Evolutionary conservation across 2,888 invertebrate species (phyloP).

Genomic region (Apamea crenata): DNA sequence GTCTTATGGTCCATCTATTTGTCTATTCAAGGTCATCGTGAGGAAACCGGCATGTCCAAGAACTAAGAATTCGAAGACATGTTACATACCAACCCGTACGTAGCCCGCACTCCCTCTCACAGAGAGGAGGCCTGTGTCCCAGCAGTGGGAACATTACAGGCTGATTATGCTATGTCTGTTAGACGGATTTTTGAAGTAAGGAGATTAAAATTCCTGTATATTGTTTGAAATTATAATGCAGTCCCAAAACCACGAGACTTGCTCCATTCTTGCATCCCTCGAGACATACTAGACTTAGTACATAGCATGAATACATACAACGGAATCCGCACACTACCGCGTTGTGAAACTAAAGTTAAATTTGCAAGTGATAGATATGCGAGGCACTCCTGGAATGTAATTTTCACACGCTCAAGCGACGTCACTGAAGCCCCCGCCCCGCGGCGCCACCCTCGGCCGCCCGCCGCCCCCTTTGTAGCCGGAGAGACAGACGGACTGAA

Average conservation of each 20-base stretch:
- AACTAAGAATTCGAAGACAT: too few species aligned
- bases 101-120: too few species aligned
- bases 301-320: conserved; percentile 58
- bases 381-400: conserved; percentile 90
- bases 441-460: conserved; percentile 64
- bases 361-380: conserved; percentile 91
- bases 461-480: conserved; percentile 67
- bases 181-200: not conserved
- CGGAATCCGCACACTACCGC: conserved; percentile 66
- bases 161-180: not conserved
- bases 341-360: conserved; percentile 89
- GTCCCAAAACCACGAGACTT: conserved; percentile 17
- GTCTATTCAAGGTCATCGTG: not conserved
- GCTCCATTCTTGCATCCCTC: conserved; percentile 32
- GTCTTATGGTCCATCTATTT: not conserved
- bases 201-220: not conserved
- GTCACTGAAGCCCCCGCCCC: conserved; percentile 79
- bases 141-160: not conserved
- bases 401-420: conserved; percentile 89
- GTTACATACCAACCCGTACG: too few species aligned
- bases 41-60: too few species aligned
- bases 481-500: conserved; percentile 56
- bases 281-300: conserved; percentile 48
- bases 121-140: not conserved
- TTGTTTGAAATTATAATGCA: conserved; percentile 32